phyloP scores from a whole-genome alignment of 2,888 invertebrate genomes.

The Acleris laterana region DNA sequence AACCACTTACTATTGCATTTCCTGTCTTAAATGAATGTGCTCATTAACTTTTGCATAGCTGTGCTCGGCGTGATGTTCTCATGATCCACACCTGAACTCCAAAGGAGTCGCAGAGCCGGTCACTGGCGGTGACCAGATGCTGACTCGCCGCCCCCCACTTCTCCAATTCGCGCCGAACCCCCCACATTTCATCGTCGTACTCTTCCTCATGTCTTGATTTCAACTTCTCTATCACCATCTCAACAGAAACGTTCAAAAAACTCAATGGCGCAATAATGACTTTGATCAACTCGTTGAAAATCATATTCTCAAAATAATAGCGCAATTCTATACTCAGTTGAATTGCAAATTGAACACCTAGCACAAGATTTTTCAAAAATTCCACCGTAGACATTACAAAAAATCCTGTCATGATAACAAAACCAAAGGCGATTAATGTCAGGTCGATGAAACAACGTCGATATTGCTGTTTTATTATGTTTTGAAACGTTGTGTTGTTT shows the following conservation, averaged over 20 bases:
- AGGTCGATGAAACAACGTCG: no score
- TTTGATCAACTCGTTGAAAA: not conserved
- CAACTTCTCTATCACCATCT: not conserved
- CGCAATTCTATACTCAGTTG: no score
- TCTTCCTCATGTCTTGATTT: not conserved
- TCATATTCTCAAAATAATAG: slow-evolving; percentile 1
- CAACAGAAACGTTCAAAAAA: not conserved
- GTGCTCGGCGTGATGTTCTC: no score
- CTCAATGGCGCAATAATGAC: not conserved
- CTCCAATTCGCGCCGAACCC: not conserved
- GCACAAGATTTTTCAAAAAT: no score
- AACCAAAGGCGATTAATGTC: no score
- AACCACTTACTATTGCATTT: no score
- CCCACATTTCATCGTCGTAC: not conserved
- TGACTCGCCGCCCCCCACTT: slow-evolving; percentile 3
- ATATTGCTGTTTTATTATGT: no score
- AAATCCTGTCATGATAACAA: no score
- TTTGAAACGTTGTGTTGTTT: no score
- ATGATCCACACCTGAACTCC: not conserved
- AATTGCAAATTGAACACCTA: no score
- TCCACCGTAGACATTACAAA: not conserved
- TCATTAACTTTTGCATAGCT: no score
- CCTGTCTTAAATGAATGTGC: no score
- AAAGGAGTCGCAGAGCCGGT: not conserved
- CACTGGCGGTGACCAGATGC: not conserved